A percentile compares a stretch with the other conserved stretches of the same genome.
phyloP scores from a whole-genome alignment of 2,797 vertebrate species.

The Sitta carolinensis region DNA sequence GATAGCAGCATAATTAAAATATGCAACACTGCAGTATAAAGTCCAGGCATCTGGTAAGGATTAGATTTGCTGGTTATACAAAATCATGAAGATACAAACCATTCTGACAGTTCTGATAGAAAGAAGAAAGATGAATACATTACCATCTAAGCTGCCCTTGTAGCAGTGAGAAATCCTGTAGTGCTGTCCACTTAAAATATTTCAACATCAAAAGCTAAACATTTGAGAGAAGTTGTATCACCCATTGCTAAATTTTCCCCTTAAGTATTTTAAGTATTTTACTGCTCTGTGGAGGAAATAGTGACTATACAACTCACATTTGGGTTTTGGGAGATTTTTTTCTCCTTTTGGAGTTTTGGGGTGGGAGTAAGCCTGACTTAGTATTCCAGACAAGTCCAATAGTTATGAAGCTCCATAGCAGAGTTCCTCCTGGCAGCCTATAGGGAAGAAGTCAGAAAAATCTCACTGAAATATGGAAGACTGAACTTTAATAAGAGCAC shows the following conservation, averaged over 20 bases:
- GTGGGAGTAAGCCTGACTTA: neutral
- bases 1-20: slow-evolving; percentile 19
- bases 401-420: neutral
- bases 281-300: neutral
- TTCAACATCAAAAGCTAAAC: slow-evolving; percentile 42
- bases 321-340: neutral
- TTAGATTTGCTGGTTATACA: slow-evolving; percentile 39
- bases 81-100: slow-evolving; percentile 40
- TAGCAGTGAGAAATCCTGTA: slow-evolving; percentile 26
- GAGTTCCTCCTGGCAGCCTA: neutral
- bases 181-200: slow-evolving; percentile 46
- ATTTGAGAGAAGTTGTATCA: slow-evolving; percentile 6
- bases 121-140: slow-evolving; percentile 30
- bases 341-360: neutral
- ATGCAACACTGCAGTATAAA: neutral
- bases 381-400: neutral
- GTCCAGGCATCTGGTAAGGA: slow-evolving; percentile 47
- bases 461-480: neutral
- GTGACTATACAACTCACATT: neutral
- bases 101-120: slow-evolving; percentile 35
- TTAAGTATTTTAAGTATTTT: slow-evolving; percentile 16
- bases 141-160: slow-evolving; percentile 6
- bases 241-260: neutral
- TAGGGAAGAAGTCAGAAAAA: neutral
- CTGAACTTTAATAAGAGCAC: slow-evolving; percentile 1